Evolutionary conservation across 2,113 vertebrate species (phyloP).

Genomic region (Candoia aspera): DNA sequence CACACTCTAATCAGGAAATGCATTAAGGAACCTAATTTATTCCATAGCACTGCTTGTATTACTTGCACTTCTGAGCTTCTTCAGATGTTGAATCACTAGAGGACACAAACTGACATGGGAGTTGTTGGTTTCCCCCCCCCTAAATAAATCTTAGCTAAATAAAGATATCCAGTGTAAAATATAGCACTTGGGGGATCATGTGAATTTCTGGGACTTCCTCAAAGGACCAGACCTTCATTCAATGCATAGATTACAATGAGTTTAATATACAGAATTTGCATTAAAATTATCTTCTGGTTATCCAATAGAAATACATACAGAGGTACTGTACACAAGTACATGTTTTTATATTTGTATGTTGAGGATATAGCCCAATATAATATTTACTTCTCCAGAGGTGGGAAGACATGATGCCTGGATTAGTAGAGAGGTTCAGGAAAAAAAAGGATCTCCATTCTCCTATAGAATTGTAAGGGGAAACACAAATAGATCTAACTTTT

Average conservation of each 20-base stretch:
- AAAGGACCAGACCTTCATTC: slow-evolving; percentile 56
- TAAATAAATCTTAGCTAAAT: slow-evolving; percentile 67
- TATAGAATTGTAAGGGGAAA: not conserved
- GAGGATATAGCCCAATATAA: slow-evolving; percentile 5
- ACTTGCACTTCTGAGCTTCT: slow-evolving; percentile 55
- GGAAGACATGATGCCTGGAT: not conserved
- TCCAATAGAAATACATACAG: slow-evolving; percentile 33
- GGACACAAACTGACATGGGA: slow-evolving; percentile 56
- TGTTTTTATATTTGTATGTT: slow-evolving; percentile 17
- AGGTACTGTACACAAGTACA: slow-evolving; percentile 14
- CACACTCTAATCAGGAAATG: slow-evolving; percentile 59
- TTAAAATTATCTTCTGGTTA: slow-evolving; percentile 46
- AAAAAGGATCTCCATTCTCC: not conserved
- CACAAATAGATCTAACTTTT: not conserved
- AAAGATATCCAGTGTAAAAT: slow-evolving; percentile 63
- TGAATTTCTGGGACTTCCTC: slow-evolving; percentile 59
- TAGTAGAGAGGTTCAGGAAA: not conserved
- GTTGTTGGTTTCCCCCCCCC: slow-evolving; percentile 24
- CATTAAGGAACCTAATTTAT: slow-evolving; percentile 56
- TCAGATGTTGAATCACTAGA: slow-evolving; percentile 60
- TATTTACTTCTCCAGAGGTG: slow-evolving; percentile 24
- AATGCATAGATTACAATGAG: slow-evolving; percentile 65
- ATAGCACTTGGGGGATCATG: slow-evolving; percentile 55
- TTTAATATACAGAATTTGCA: slow-evolving; percentile 48
- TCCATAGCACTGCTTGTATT: slow-evolving; percentile 60